Evolutionary conservation across 2,888 invertebrate genomes (phyloP).

Genomic region (Cerceris rybyensis): DNA sequence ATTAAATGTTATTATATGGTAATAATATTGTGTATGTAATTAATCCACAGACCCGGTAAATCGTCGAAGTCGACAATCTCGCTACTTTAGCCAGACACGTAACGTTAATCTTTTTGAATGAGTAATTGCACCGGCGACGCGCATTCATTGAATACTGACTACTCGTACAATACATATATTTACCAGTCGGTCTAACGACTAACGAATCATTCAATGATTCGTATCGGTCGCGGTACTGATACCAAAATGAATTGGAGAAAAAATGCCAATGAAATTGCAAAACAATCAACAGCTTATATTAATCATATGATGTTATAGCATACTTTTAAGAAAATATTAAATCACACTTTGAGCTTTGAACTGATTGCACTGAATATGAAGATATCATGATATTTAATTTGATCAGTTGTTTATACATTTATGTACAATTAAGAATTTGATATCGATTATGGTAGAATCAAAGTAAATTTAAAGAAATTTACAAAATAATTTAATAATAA

Average conservation of each 20-base stretch:
- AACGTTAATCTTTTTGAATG: slow-evolving; percentile 36
- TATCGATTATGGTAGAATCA: too few species aligned
- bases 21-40: background rate
- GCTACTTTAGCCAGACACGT: slow-evolving; percentile 5
- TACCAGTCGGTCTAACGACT: slow-evolving; percentile 22
- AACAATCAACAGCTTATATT: too few species aligned
- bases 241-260: background rate
- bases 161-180: slow-evolving; percentile 29
- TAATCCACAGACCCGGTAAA: background rate
- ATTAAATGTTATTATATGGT: background rate
- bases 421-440: too few species aligned
- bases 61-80: slow-evolving; percentile 12
- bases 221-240: slow-evolving; percentile 8
- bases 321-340: too few species aligned
- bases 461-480: too few species aligned
- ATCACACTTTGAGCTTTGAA: too few species aligned
- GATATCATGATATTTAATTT: too few species aligned
- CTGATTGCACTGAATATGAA: too few species aligned
- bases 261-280: background rate
- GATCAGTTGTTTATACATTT: too few species aligned
- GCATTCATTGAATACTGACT: slow-evolving; percentile 55
- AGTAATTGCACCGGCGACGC: slow-evolving; percentile 39
- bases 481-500: too few species aligned
- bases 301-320: too few species aligned
- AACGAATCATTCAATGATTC: slow-evolving; percentile 14